Conservation (phyloP, 2,797 vertebrate genomes). For the Lacerta agilis region DNA sequence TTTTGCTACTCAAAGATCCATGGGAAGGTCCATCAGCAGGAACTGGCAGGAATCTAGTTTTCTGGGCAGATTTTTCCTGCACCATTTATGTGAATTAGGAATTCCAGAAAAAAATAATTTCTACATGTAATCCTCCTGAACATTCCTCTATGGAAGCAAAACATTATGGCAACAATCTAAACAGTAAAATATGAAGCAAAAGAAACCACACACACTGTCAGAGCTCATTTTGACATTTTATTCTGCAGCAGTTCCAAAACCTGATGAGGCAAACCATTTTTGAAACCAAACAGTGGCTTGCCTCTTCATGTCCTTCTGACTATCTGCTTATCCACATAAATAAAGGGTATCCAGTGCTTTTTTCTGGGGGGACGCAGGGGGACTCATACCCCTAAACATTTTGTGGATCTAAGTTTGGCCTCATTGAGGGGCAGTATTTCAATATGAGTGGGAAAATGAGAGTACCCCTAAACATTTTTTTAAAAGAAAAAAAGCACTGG, state of each 20-base stretch:
- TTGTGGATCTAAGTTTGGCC: no score
- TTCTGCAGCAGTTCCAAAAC: neutral
- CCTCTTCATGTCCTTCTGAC: neutral
- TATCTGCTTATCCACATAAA: neutral
- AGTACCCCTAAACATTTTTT: no score
- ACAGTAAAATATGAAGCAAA: neutral
- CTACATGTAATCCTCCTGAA: neutral
- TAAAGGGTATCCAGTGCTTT: neutral
- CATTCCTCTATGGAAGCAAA: neutral
- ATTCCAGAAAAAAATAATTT: neutral
- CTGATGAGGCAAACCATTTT: neutral
- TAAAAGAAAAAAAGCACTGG: no score
- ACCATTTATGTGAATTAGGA: neutral
- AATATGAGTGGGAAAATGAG: no score
- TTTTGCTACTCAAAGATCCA: neutral
- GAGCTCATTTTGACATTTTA: neutral
- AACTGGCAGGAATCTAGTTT: neutral
- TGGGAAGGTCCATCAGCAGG: neutral
- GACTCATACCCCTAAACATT: no score
- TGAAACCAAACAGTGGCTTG: neutral
- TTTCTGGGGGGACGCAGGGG: no score
- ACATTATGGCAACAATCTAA: neutral
- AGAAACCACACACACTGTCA: neutral
- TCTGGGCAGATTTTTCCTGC: neutral
- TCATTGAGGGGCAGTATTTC: no score